A percentile compares a stretch with the other conserved stretches of the same genome.
phyloP scores from a whole-genome alignment of 2,113 vertebrate genomes.

The Notiomystis cincta region DNA sequence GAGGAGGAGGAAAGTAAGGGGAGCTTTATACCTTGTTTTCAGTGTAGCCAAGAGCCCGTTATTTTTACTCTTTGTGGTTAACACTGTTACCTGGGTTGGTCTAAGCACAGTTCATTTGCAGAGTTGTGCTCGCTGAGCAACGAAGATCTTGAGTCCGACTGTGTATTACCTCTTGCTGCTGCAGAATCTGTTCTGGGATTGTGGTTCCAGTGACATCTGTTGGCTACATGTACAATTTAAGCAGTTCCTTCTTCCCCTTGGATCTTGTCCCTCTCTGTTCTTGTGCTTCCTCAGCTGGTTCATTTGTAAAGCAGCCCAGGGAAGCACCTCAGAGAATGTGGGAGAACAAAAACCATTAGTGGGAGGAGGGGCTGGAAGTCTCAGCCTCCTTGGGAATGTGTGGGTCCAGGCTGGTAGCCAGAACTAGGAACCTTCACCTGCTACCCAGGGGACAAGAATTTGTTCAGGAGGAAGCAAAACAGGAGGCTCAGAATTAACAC shows the following conservation, averaged over 20 bases:
- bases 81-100: neutral
- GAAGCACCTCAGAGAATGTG: neutral
- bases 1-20: constrained; percentile 91
- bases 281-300: neutral
- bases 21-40: neutral
- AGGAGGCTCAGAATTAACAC: neutral
- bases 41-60: neutral
- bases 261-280: neutral
- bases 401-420: neutral
- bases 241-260: neutral
- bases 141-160: neutral
- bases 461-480: neutral
- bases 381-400: neutral
- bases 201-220: neutral
- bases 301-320: neutral
- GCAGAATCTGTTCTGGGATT: neutral
- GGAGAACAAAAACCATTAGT: neutral
- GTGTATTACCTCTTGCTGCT: neutral
- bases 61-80: neutral
- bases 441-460: neutral
- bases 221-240: neutral
- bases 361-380: neutral
- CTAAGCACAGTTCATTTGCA: neutral
- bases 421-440: neutral
- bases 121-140: neutral